Evolutionary conservation across 2,113 vertebrate genomes (phyloP).

Genomic region (Brienomyrus longianalis): DNA sequence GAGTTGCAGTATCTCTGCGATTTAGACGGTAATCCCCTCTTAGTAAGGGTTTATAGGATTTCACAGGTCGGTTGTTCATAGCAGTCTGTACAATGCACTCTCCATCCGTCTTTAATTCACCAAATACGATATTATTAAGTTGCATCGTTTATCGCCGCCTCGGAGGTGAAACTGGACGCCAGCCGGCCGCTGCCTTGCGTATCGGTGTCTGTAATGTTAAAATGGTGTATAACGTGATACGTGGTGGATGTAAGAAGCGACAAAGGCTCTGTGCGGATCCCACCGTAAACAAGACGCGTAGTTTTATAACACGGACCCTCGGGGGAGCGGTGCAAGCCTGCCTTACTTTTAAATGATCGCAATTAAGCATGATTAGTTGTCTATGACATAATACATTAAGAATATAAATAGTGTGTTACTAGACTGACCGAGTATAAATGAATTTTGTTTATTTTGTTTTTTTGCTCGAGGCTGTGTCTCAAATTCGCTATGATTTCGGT

Average conservation of each 20-base stretch:
- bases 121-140: background rate
- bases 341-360: background rate
- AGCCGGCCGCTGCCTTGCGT: background rate
- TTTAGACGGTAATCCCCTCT: background rate
- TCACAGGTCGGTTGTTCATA: background rate
- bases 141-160: background rate
- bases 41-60: background rate
- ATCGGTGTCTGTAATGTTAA: background rate
- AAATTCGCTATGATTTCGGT: background rate
- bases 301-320: background rate
- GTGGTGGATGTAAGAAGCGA: background rate
- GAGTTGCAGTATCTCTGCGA: background rate
- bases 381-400: background rate
- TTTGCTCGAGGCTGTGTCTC: background rate
- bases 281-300: background rate
- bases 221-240: background rate
- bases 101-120: background rate
- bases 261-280: background rate
- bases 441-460: background rate
- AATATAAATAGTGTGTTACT: background rate
- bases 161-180: background rate
- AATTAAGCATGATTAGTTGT: background rate
- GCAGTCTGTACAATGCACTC: background rate
- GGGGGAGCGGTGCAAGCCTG: background rate
- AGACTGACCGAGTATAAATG: background rate